phyloP scores from a whole-genome alignment of 1,140 invertebrate genomes.

The Procambarus clarkii region DNA sequence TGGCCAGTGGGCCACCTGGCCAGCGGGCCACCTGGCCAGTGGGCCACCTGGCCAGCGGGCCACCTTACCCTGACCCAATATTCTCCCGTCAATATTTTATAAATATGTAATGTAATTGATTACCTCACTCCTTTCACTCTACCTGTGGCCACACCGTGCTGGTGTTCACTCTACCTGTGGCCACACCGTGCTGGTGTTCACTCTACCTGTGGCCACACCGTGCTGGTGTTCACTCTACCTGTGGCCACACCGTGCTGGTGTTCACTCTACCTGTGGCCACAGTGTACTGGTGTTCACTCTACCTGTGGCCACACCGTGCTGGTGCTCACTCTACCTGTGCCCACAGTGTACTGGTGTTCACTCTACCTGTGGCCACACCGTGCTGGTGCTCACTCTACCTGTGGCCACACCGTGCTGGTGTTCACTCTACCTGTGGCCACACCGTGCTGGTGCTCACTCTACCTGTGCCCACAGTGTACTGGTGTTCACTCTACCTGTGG shows the following conservation, averaged over 20 bases:
- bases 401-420: not conserved
- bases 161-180: not conserved
- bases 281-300: not conserved
- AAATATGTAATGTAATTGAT: conserved; percentile 6
- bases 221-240: not conserved
- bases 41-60: too few relatives aligned
- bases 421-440: too few relatives aligned
- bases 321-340: not conserved
- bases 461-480: not conserved
- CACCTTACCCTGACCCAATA: not conserved
- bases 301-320: not conserved
- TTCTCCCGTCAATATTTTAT: not conserved
- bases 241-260: not conserved
- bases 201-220: not conserved
- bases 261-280: too few relatives aligned
- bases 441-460: not conserved
- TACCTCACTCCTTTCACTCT: not conserved
- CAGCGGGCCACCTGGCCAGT: too few relatives aligned
- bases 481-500: not conserved
- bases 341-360: not conserved
- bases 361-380: not conserved
- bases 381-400: not conserved
- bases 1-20: too few relatives aligned
- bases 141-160: not conserved
- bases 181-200: not conserved